phyloP scores from a whole-genome alignment of 2,797 vertebrate genomes.

The Champsocephalus gunnari region DNA sequence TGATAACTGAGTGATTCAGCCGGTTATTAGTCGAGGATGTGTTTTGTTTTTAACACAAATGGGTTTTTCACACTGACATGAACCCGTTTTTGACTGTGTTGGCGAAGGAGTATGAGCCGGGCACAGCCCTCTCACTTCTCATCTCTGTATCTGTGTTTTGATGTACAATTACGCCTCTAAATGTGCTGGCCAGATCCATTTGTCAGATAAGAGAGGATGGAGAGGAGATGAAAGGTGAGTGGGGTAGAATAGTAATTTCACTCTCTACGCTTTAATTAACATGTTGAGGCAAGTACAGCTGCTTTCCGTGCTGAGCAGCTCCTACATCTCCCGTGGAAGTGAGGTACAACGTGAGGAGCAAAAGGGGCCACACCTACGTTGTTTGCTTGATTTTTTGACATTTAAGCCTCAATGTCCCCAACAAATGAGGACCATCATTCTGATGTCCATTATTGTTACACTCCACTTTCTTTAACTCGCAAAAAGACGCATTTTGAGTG shows the following conservation, averaged over 20 bases:
- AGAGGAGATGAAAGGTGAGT: constrained; percentile 78
- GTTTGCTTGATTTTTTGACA: constrained; percentile 15
- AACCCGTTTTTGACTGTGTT: constrained; percentile 80
- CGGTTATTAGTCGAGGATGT: constrained; percentile 87
- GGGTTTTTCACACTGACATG: constrained; percentile 86
- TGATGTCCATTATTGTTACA: not conserved
- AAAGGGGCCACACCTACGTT: constrained; percentile 26
- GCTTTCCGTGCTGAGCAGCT: constrained; percentile 51
- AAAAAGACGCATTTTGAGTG: no score
- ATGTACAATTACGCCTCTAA: constrained; percentile 82
- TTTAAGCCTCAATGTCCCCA: constrained; percentile 13
- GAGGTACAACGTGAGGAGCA: constrained; percentile 30
- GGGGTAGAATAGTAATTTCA: constrained; percentile 76
- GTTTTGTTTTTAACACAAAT: constrained; percentile 93
- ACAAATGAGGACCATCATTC: not conserved
- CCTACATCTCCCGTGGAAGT: constrained; percentile 46
- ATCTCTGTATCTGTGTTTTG: constrained; percentile 78
- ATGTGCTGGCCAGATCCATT: constrained; percentile 82
- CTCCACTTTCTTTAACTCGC: no score
- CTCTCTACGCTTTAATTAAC: constrained; percentile 86
- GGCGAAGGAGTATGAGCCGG: constrained; percentile 78
- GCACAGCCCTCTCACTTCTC: constrained; percentile 82
- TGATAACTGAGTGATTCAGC: constrained; percentile 85
- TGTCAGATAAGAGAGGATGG: constrained; percentile 77
- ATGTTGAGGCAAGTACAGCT: constrained; percentile 76